These are phyloP conservation scores for Rhopilema esculentum DNA, from an alignment of 30 jellyfish, hydroid and myxozoan genomes.

Conservation along the genomic window DNA sequence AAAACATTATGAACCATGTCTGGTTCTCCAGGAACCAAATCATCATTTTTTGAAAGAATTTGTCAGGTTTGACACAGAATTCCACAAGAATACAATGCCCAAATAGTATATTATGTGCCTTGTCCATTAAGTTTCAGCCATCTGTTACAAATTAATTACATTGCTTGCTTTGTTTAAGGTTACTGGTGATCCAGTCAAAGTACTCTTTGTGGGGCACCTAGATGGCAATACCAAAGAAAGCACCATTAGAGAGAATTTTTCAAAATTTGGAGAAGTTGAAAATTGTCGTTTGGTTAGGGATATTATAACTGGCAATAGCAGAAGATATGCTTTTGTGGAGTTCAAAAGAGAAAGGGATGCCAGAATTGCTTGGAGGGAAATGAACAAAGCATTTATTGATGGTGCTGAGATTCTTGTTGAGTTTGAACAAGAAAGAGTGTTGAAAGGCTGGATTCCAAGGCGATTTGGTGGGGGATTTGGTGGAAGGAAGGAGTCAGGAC, in stretches of 20 bases:
- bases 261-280: slow-evolving; percentile 80
- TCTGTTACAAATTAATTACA: background rate
- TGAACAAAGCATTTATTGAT: slow-evolving; percentile 77
- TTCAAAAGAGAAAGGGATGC: slow-evolving; percentile 91
- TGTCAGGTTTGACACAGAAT: too few species aligned
- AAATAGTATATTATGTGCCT: too few species aligned
- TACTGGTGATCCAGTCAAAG: slow-evolving; percentile 88
- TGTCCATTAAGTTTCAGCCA: too few species aligned
- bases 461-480: slow-evolving; percentile 99
- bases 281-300: slow-evolving; percentile 89
- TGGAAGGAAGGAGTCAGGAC: slow-evolving; percentile 98
- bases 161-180: slow-evolving; percentile 59
- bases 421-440: slow-evolving; percentile 79
- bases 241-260: slow-evolving; percentile 37
- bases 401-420: slow-evolving; percentile 83
- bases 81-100: too few species aligned
- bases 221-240: slow-evolving; percentile 79
- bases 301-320: slow-evolving; percentile 86
- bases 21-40: too few species aligned
- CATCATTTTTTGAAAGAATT: too few species aligned
- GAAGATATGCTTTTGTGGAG: slow-evolving; percentile 94
- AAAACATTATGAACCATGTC: too few species aligned
- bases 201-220: slow-evolving; percentile 84
- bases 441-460: slow-evolving; percentile 98
- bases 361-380: slow-evolving; percentile 78